Base-by-base conservation (phyloP, 2,797 vertebrate genomes). In the Macropus fuliginosus region DNA sequence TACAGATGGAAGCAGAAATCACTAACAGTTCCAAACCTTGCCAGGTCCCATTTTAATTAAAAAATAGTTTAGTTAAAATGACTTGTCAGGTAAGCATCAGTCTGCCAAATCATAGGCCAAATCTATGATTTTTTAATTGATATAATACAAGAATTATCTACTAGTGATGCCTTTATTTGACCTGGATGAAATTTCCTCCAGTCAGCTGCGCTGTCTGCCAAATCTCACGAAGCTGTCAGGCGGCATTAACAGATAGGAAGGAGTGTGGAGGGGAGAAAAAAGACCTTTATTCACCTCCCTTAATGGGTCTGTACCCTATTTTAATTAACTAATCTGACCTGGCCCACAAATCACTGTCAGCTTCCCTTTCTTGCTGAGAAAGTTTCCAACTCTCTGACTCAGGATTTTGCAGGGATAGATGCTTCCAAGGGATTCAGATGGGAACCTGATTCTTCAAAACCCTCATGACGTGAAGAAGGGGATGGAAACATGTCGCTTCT, bases 151-250 rank as follows among this genome's bases (percentile, higher is more conserved):
- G 93, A 97, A 97, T 27, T 94, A 94, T 29, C 93, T 94, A 89
- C 96, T 13, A 96, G 96, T 14, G 93, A 96, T 94, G 57, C 24
- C 0, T 0, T 56, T 94, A 74, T 96, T 97, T 96, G 91, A 95
- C 92, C 54, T 95, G 92, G 95, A 97, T 93, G 96, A 96, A 91
- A 97, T 96, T 96, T 93, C 59, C 56, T 93, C 56, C 91, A 92
- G 96, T 95, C 94, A 93, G 96, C 94, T 97, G 0, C 1, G 1
- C 55, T 24, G 21, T 95, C 95, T 96, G 97, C 97, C 97, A 98
- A 96, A 94, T 96, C 97, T 97, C 95, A 96, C 94, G 97, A 96
- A 95, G 92, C 94, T 97, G 97, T 98, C 98, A 97, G 94, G 18
- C 54, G 55, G 55, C 62, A 98, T 98, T 98, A 98, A 96, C 52